Conservation (phyloP, 1,140 invertebrate species). For the Pteromalus puparum region DNA sequence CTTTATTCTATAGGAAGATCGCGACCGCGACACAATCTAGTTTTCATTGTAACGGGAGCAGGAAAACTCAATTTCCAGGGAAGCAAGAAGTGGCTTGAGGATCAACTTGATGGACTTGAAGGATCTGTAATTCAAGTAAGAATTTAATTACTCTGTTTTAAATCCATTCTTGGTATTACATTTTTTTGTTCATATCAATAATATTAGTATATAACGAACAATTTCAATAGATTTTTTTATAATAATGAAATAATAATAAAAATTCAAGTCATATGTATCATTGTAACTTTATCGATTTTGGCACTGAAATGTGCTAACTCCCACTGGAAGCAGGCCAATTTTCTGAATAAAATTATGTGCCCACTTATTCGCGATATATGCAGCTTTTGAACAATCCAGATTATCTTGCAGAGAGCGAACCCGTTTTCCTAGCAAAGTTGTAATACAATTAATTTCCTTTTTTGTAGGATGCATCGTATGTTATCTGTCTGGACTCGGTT, state of each 20-base stretch:
- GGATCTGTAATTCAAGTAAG: conserved; percentile 84
- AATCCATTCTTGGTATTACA: conserved; percentile 27
- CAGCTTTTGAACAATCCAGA: no score
- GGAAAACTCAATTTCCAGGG: conserved; percentile 98
- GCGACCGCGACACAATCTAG: conserved; percentile 89
- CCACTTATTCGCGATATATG: background rate
- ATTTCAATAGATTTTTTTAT: conserved; percentile 3
- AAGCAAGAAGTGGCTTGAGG: conserved; percentile 97
- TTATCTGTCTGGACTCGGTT: conserved; percentile 93
- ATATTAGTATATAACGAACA: no score
- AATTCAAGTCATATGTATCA: background rate
- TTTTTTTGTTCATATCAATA: background rate
- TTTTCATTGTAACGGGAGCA: conserved; percentile 93
- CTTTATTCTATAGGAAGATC: conserved; percentile 90
- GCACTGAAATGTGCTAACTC: background rate
- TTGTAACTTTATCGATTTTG: background rate
- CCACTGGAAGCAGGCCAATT: background rate
- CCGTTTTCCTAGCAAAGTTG: background rate
- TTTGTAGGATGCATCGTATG: conserved; percentile 89
- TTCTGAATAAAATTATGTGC: conserved; percentile 40
- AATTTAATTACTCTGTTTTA: background rate
- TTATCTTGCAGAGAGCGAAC: no score
- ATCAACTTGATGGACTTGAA: conserved; percentile 88
- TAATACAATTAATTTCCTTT: background rate
- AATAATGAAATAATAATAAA: conserved; percentile 24